Evolutionary conservation across 2,113 vertebrate species (phyloP).

Genomic region (Xenus cinereus): DNA sequence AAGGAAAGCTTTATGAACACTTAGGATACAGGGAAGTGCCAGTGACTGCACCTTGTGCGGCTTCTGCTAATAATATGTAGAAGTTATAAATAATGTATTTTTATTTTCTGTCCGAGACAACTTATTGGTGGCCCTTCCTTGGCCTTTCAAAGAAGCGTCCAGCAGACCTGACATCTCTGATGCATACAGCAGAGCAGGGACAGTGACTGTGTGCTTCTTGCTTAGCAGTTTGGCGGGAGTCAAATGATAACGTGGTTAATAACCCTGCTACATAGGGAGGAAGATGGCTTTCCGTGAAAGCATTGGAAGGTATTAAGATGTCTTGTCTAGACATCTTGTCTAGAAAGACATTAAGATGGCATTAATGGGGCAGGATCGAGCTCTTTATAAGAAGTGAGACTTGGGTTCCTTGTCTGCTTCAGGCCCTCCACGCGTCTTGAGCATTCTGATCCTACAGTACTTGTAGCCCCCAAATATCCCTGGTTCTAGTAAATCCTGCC

Average conservation of each 20-base stretch:
- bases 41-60: conserved; percentile 19
- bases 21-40: background rate
- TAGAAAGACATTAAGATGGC: background rate
- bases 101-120: background rate
- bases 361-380: background rate
- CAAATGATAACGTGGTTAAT: background rate
- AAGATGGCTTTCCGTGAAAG: background rate
- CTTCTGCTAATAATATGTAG: background rate
- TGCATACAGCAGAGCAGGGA: background rate
- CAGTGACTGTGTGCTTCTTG: background rate
- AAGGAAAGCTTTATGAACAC: conserved; percentile 42
- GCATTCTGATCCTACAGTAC: background rate
- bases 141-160: background rate
- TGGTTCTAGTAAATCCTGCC: background rate
- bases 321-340: background rate
- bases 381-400: background rate
- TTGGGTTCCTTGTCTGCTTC: background rate
- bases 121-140: background rate
- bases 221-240: background rate
- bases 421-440: background rate
- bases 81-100: background rate
- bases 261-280: background rate
- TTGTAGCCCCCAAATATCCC: background rate
- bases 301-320: background rate
- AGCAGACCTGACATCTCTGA: background rate